phyloP scores from a whole-genome alignment of 2,797 vertebrate species.

The Alcedo atthis region DNA sequence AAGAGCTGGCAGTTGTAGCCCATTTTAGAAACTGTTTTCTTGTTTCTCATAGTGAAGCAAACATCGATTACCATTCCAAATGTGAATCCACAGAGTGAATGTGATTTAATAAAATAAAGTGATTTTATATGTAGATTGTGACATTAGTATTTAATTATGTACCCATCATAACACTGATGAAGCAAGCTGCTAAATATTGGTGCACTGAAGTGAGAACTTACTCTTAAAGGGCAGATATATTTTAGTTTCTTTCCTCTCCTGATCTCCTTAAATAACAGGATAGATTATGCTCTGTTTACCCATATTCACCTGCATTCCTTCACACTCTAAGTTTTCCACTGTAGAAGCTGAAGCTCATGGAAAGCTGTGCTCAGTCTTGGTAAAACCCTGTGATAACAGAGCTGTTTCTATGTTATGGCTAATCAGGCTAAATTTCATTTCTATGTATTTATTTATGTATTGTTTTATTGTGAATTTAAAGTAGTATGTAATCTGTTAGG shows the following conservation, averaged over 20 bases:
- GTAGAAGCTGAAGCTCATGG: not conserved
- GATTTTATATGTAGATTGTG: slow-evolving; percentile 52
- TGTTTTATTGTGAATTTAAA: not conserved
- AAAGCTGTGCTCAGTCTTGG: not conserved
- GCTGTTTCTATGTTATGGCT: not conserved
- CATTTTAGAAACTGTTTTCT: not conserved
- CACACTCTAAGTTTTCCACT: not conserved
- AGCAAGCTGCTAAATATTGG: slow-evolving; percentile 2
- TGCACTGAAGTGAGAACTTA: not conserved
- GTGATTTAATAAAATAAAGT: slow-evolving; percentile 42
- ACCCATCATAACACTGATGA: slow-evolving; percentile 24
- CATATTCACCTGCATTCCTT: not conserved
- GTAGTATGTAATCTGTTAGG: fast-evolving
- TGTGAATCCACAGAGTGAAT: not conserved
- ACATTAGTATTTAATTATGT: slow-evolving; percentile 51
- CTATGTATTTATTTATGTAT: not conserved
- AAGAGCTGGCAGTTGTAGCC: not conserved
- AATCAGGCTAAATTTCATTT: not conserved
- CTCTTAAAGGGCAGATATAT: not conserved
- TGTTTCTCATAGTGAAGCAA: not conserved
- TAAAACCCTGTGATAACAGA: not conserved
- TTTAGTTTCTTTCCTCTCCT: slow-evolving; percentile 20
- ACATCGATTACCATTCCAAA: slow-evolving; percentile 19
- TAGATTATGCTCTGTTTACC: not conserved
- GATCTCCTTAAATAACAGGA: slow-evolving; percentile 22